Conservation (phyloP, 1,140 invertebrate species). For the Ectropis grisescens region DNA sequence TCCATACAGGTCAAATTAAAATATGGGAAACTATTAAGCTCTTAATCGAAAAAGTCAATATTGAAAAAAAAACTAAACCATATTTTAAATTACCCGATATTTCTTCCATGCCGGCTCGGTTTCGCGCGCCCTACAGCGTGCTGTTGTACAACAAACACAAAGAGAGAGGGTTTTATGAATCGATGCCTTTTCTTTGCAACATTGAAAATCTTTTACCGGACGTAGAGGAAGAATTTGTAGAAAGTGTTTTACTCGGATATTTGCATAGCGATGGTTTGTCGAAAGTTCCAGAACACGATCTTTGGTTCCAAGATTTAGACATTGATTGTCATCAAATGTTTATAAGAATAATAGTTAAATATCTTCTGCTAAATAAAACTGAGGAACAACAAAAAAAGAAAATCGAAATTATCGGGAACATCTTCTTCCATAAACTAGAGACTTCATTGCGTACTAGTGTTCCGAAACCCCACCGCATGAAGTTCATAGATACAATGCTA, state of each 20-base stretch:
- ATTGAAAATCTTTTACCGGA: slow-evolving; percentile 21
- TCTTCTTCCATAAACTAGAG: slow-evolving; percentile 22
- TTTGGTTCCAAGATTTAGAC: too few relatives aligned
- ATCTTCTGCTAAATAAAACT: slow-evolving; percentile 22
- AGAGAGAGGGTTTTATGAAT: slow-evolving; percentile 1
- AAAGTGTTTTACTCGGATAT: slow-evolving; percentile 3
- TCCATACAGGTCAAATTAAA: neutral
- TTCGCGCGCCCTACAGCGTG: neutral
- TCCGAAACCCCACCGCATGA: slow-evolving; percentile 3
- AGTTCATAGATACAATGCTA: slow-evolving; percentile 11
- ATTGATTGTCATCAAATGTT: slow-evolving; percentile 9
- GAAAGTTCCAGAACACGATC: neutral
- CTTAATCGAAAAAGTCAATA: too few relatives aligned
- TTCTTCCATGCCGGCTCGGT: neutral
- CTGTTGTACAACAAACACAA: neutral
- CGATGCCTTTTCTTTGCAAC: slow-evolving; percentile 11
- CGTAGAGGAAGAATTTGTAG: slow-evolving; percentile 19
- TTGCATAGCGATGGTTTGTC: slow-evolving; percentile 1
- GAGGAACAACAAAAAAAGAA: slow-evolving; percentile 18
- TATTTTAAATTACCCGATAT: too few relatives aligned
- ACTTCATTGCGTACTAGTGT: neutral
- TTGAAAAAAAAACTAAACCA: too few relatives aligned
- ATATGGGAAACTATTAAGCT: too few relatives aligned
- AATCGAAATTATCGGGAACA: slow-evolving; percentile 19
- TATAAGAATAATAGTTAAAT: slow-evolving; percentile 26